phyloP scores from a whole-genome alignment of 2,888 invertebrate species.

The Caenorhabditis sp. region DNA sequence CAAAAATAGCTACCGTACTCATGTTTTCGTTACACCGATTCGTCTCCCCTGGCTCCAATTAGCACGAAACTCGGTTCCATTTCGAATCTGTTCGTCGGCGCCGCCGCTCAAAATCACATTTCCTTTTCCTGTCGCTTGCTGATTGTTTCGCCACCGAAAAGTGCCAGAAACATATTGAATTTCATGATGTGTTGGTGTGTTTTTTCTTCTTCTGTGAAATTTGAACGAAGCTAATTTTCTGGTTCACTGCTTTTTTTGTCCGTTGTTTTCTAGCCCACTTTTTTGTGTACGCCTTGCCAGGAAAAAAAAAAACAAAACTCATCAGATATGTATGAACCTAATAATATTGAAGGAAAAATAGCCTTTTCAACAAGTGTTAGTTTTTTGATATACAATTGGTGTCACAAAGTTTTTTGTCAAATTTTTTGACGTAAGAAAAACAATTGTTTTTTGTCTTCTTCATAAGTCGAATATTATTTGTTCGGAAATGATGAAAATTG shows the following conservation, averaged over 20 bases:
- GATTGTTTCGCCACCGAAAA: background rate
- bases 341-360: background rate
- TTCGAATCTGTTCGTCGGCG: background rate
- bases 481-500: no score
- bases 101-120: background rate
- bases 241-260: background rate
- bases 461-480: no score
- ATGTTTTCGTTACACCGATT: no score
- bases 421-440: no score
- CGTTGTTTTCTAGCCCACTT: background rate
- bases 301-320: background rate
- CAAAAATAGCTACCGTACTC: no score
- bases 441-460: no score
- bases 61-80: background rate
- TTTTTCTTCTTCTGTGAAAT: background rate
- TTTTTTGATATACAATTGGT: background rate
- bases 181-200: background rate
- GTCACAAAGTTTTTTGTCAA: no score
- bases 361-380: background rate
- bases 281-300: no score
- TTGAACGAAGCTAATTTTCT: background rate
- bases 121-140: background rate
- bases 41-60: background rate
- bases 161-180: background rate
- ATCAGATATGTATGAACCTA: background rate